Conservation (phyloP, 1,140 invertebrate species). For the Octopus bimaculoides region DNA sequence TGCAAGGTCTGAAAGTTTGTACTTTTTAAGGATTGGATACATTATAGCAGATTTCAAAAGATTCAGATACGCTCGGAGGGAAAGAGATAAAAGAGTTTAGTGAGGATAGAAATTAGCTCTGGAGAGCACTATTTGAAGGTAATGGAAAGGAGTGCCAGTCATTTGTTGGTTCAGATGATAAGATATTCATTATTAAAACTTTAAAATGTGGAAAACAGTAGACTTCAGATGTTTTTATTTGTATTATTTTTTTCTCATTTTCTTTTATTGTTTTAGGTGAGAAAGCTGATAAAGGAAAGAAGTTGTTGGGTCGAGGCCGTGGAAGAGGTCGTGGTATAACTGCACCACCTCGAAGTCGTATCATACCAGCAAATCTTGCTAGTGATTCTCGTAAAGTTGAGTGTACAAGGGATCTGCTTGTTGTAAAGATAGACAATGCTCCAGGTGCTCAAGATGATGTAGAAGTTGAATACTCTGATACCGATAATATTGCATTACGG, state of each 20-base stretch:
- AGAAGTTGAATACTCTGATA: constrained; percentile 42
- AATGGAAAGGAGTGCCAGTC: too few species aligned
- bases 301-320: constrained; percentile 31
- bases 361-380: not conserved
- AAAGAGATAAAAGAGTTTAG: too few species aligned
- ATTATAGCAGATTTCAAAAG: too few species aligned
- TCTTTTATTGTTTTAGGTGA: constrained; percentile 6
- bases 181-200: too few species aligned
- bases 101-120: too few species aligned
- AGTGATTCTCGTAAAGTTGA: constrained; percentile 40
- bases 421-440: constrained; percentile 44
- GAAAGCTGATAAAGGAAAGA: constrained; percentile 22
- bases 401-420: constrained; percentile 37
- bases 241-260: not conserved
- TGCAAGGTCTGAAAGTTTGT: too few species aligned
- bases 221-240: not conserved
- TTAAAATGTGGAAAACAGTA: too few species aligned
- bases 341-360: not conserved
- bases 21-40: too few species aligned
- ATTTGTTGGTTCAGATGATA: too few species aligned
- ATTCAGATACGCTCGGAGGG: too few species aligned
- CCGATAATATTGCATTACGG: constrained; percentile 17
- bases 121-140: too few species aligned
- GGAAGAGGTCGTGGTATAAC: constrained; percentile 35
- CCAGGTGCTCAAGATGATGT: constrained; percentile 34